Percentiles rank a stretch among this genome's conserved stretches.
Conservation (phyloP, 2,888 invertebrate genomes). For the Lasioglossum figueresi region DNA sequence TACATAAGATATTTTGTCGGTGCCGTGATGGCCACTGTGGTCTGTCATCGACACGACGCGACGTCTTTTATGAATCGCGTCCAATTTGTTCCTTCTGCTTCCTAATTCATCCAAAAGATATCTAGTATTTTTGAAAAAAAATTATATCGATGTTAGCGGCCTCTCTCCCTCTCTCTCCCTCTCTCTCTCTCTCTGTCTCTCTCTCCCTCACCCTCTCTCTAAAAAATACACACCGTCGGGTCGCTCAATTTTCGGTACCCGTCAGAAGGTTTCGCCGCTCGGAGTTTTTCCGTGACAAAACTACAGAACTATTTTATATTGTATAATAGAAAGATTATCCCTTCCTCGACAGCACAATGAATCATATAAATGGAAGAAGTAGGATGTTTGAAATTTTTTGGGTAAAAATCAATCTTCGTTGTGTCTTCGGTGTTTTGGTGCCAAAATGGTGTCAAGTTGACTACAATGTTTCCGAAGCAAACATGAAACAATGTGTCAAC, state of each 20-base stretch:
- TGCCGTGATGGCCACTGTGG: not conserved
- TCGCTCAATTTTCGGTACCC: too few species aligned
- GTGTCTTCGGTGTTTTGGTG: not conserved
- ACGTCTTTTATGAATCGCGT: not conserved
- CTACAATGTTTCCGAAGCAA: constrained; percentile 31
- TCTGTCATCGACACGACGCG: constrained; percentile 1
- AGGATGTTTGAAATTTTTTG: not conserved
- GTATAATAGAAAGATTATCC: too few species aligned
- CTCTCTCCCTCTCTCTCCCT: too few species aligned
- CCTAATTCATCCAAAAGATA: not conserved
- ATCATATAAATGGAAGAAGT: not conserved
- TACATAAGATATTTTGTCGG: constrained; percentile 13
- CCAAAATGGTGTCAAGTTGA: constrained; percentile 33
- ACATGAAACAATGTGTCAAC: constrained; percentile 32
- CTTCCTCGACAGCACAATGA: not conserved
- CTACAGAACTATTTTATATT: too few species aligned
- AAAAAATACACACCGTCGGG: too few species aligned
- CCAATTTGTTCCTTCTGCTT: not conserved
- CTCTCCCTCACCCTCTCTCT: too few species aligned
- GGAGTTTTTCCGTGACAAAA: too few species aligned
- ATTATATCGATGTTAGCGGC: not conserved
- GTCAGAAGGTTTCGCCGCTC: too few species aligned
- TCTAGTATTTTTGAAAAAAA: not conserved
- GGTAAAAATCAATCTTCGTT: not conserved
- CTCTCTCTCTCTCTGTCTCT: too few species aligned